These are phyloP conservation scores for Lydus trimaculatus DNA, from an alignment of 2,888 invertebrate species.

Conservation along the genomic window DNA sequence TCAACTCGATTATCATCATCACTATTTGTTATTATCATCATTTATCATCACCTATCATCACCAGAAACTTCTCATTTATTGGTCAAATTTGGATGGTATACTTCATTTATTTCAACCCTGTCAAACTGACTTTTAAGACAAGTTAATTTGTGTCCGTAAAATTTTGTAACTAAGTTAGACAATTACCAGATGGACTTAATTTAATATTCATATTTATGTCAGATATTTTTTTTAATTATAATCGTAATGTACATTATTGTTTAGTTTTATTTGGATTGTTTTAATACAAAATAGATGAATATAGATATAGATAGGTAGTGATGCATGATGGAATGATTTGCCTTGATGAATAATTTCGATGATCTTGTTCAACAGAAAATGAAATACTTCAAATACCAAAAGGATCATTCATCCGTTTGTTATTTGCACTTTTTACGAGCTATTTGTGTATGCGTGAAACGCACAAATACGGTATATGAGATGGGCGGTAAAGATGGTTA, in stretches of 20 bases:
- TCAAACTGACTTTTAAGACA: too few relatives aligned
- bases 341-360: conserved; percentile 33
- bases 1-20: neutral
- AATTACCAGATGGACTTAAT: neutral
- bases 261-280: conserved; percentile 9
- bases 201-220: neutral
- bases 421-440: conserved; percentile 37
- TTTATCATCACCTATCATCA: neutral
- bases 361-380: conserved; percentile 22
- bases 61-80: neutral
- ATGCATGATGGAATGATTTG: neutral
- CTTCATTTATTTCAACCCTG: too few relatives aligned
- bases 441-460: conserved; percentile 32
- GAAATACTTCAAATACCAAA: conserved; percentile 34
- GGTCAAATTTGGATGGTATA: neutral
- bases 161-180: neutral
- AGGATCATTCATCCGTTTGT: conserved; percentile 35
- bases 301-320: conserved; percentile 4
- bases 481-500: neutral
- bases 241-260: neutral
- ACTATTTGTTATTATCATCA: neutral
- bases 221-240: neutral
- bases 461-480: conserved; percentile 9
- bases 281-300: neutral
- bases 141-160: too few relatives aligned